Base-by-base conservation (phyloP, 2,113 vertebrate genomes). In the Monarcha castaneiventris region DNA sequence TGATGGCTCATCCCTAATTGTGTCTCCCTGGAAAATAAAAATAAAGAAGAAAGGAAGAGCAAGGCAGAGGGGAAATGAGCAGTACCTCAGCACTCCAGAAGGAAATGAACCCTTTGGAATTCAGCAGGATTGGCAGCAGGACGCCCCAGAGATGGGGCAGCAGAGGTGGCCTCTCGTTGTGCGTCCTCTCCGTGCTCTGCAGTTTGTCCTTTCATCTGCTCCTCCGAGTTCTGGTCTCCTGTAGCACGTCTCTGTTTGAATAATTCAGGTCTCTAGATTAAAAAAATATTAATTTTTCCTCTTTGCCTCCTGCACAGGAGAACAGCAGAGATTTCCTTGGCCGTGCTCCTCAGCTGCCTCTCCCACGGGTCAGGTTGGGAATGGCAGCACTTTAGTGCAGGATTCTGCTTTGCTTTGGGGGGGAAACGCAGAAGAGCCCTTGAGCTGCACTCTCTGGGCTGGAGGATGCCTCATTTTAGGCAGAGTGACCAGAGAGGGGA, bases 1-100 rank as follows among this genome's bases (percentile, higher is more conserved):
- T 56, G 82, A 90, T 7, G 27, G 82, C 54, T 91, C 87, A 13
- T 78, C 90, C 83, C 87, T 72, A 71, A 52, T 63, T 48, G 89
- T 27, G 61, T 61, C 76, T 89, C 83, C 37, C 76, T 1, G 56
- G 88, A 20, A 94, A 77, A 77, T 5, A 13, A 32, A 41, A 63
- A 41, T 7, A 12, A 56, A 82, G 51, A 88, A 77, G 72, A 90
- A 86, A 88, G 58, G 52, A 32, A 84, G 71, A 68, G 66, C 5
- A 9, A 82, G 85, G 48, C 41, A 5, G 5, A 6, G 14, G 58
- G 58, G 90, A 49, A n/a, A n/a, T 3, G 71, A 73, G 79, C 1
- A 12, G 27, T 54, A 10, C 63, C 54, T 64, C 11, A 19, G 75
- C 63, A 62, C 43, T 58, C 59, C 11, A 4, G 48, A 16, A 33